Evolutionary conservation across 2,113 vertebrate species (phyloP), one percentile per base, ranked within the genome.

Genomic region (Anas platyrhynchos): DNA sequence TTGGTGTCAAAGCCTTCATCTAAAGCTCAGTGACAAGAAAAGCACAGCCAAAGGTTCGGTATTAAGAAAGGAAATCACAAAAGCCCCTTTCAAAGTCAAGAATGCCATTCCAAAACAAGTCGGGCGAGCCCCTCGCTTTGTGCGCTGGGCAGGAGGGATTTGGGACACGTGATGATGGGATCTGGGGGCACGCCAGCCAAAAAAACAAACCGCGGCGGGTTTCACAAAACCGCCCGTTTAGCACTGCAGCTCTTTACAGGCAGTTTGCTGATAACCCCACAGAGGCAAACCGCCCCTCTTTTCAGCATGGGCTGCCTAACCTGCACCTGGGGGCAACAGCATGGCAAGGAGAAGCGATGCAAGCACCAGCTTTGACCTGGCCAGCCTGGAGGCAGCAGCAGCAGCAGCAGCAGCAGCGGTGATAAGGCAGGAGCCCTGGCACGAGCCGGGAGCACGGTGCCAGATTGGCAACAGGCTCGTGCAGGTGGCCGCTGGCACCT

Each of bases 371-470:
- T 25, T 31, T 2, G 34, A 34, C 1, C 0, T 4, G 66, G 67
- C 38, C 5, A 65, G 75, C 16, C 29, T 55, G 20, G 23, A 44
- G 44, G 83, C 12, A 25, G 41, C n/a, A 48, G 74, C 16, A 11
- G 48, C 8, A 11, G 34, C 46, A 20, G 83, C 10, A 31, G 38
- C 36, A 48, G 74, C 16, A 12, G 48, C 7, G 11, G 32, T 58
- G 32, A 52, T 3, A 21, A 18, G 32, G 58, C 52, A 43, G 75
- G 18, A 80, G 62, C 16, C 2, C 2, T 20, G 2, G 4, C n/a
- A 13, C 1, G 6, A 48, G 31, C 27, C 14, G 9, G 44, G 52
- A 52, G 4, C 4, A 2, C 1, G 41, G 16, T 0, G 4, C 43
- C 6, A n/a, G 41, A 67, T 2, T n/a, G 61, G n/a, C 9, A 0